Evolutionary conservation across 2,797 vertebrate species (phyloP).

Genomic region (Odontamblyopus lacepedii): DNA sequence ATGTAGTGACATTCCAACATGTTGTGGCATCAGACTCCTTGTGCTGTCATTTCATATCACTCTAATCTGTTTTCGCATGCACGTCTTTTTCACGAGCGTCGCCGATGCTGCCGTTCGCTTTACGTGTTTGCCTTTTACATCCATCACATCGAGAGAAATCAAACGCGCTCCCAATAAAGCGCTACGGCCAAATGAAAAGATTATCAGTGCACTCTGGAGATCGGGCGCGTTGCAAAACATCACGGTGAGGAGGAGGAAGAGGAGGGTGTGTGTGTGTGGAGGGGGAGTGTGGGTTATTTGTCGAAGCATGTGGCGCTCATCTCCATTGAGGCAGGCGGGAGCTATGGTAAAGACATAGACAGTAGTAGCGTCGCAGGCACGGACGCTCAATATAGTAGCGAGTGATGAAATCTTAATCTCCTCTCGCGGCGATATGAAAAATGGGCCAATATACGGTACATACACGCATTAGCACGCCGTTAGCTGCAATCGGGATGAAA

Average conservation of each 20-base stretch:
- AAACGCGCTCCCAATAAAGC: conserved; percentile 13
- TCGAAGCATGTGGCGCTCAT: conserved; percentile 26
- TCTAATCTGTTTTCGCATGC: background rate
- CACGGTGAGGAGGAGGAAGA: conserved; percentile 21
- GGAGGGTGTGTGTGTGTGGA: no score
- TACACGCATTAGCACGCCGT: conserved; percentile 12
- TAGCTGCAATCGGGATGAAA: conserved; percentile 22
- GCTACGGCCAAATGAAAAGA: conserved; percentile 49
- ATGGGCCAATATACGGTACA: conserved; percentile 13
- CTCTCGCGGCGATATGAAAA: conserved; percentile 20
- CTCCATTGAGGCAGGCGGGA: background rate
- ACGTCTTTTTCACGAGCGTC: background rate
- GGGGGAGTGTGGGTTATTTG: conserved; percentile 9
- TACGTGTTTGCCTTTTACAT: conserved; percentile 2
- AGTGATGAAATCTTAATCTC: conserved; percentile 19
- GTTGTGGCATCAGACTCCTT: background rate
- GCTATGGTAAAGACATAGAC: background rate
- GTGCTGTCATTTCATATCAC: background rate
- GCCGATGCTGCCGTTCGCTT: conserved; percentile 9
- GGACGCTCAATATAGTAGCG: conserved; percentile 15
- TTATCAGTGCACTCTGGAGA: conserved; percentile 32
- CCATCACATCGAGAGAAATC: conserved; percentile 34
- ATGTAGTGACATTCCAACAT: background rate
- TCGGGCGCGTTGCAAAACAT: conserved; percentile 24
- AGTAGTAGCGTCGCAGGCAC: background rate